Evolutionary conservation across 2,888 invertebrate species (phyloP).

Genomic region (Troides aeacus): DNA sequence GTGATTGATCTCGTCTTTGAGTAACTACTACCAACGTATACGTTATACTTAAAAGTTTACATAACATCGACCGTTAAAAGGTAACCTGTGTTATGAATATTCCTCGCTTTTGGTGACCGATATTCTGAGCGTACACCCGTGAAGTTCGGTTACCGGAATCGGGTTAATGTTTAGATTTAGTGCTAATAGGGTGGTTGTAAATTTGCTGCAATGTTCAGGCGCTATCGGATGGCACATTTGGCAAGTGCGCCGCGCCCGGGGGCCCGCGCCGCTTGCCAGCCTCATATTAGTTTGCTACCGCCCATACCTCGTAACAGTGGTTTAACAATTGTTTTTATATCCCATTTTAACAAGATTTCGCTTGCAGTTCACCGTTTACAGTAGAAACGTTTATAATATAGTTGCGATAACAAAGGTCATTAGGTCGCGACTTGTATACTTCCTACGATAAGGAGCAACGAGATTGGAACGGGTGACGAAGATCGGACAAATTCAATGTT

Average conservation of each 20-base stretch:
- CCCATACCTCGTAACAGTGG: constrained; percentile 48
- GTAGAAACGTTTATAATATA: background rate
- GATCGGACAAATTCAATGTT: constrained; percentile 56
- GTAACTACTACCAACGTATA: background rate
- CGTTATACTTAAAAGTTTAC: constrained; percentile 34
- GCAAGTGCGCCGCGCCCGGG: constrained; percentile 61
- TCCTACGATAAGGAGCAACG: constrained; percentile 20
- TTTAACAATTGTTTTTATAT: constrained; percentile 68
- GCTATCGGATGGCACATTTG: constrained; percentile 78
- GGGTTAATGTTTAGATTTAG: constrained; percentile 80
- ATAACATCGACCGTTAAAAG: constrained; percentile 33
- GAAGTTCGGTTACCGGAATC: constrained; percentile 74
- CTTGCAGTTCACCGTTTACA: constrained; percentile 19
- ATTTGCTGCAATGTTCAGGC: constrained; percentile 74
- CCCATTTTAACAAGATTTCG: constrained; percentile 35
- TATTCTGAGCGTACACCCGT: constrained; percentile 61
- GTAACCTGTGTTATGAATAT: constrained; percentile 53
- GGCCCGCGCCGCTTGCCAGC: constrained; percentile 61
- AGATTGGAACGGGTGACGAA: constrained; percentile 52
- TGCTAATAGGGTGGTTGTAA: constrained; percentile 78
- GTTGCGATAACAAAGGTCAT: constrained; percentile 20
- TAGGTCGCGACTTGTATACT: constrained; percentile 1
- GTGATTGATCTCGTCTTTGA: background rate
- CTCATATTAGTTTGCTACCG: constrained; percentile 64
- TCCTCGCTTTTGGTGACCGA: constrained; percentile 58